Conservation (phyloP, 2,797 vertebrate genomes). For the Rousettus madagascariensis region DNA sequence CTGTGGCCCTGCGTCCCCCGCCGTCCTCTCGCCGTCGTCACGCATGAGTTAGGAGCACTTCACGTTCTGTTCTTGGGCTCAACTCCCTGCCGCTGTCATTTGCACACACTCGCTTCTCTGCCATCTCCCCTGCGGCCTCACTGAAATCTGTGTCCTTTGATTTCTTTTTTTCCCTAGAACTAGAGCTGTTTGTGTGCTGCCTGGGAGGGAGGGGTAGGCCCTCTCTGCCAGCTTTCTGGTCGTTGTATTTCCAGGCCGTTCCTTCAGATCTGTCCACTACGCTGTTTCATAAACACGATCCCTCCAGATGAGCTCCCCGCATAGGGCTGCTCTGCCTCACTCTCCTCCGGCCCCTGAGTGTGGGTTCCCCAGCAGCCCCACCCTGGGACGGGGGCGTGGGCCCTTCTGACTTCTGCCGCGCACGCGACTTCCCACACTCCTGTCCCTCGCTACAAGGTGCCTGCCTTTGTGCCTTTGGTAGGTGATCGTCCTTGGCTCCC, state of each 20-base stretch:
- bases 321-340: background rate
- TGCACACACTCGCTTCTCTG: background rate
- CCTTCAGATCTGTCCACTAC: background rate
- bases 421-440: background rate
- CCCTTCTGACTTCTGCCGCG: background rate
- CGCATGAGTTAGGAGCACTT: background rate
- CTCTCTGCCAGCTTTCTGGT: background rate
- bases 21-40: background rate
- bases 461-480: background rate
- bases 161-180: background rate
- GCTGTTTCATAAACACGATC: background rate
- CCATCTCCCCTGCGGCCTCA: background rate
- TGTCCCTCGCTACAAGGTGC: fast-evolving
- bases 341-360: background rate
- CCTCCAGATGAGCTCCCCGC: background rate
- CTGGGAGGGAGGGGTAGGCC: background rate
- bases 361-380: background rate
- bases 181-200: background rate
- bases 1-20: background rate
- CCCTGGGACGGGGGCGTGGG: fast-evolving
- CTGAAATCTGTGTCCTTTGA: background rate
- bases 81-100: background rate
- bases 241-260: background rate
- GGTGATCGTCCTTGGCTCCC: background rate
- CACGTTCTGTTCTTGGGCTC: background rate